Base-by-base conservation (phyloP, 2,888 invertebrate species). In the Rhopalosiphum nymphaeae region DNA sequence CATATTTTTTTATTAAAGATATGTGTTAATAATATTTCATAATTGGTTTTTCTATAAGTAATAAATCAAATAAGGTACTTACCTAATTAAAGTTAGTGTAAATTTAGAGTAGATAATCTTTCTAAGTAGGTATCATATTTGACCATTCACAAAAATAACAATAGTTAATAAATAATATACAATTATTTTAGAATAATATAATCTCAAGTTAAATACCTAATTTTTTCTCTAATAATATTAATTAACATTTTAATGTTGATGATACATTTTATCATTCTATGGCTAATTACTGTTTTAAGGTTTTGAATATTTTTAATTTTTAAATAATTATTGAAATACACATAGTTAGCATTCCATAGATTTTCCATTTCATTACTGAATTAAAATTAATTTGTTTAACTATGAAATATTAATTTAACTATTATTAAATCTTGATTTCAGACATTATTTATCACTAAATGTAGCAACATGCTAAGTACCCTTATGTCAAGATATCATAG, bases 391-490 rank as follows among this genome's bases (percentile, higher is more conserved):
- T 87, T 87, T 46, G 13, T 53, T 56, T 26, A 9, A 5, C 26
- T 53, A 89, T 87, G 21, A 49, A n/a, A 87, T n/a, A 49, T 29
- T 87, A n/a, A n/a, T 87, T 87, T 49, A 87, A 87, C 25, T 9
- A 36, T 49, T 53, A 25, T 7, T 53, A 61, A 78, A 67, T 61
- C 7, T 78, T 84, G 56, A 85, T 94, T 90, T 86, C 42, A 94
- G 94, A 91, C 91, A 61, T 67, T 94, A 25, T 94, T 94, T 13
- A 91, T 91, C 29, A 78, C 88, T 42, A 90, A 91, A 90, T 91
- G 91, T 67, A 91, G 94, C 11, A 90, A 94, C 13, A 86, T 94
- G 90, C 53, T 94, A 13, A 49, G 53, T n/a, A 94, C 94, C 25
- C 86, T 94, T 13, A 91, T 94, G 91, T 86, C 91, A 10, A 61